phyloP scores from a whole-genome alignment of 2,113 vertebrate genomes.

The Aegotheles bennettii region DNA sequence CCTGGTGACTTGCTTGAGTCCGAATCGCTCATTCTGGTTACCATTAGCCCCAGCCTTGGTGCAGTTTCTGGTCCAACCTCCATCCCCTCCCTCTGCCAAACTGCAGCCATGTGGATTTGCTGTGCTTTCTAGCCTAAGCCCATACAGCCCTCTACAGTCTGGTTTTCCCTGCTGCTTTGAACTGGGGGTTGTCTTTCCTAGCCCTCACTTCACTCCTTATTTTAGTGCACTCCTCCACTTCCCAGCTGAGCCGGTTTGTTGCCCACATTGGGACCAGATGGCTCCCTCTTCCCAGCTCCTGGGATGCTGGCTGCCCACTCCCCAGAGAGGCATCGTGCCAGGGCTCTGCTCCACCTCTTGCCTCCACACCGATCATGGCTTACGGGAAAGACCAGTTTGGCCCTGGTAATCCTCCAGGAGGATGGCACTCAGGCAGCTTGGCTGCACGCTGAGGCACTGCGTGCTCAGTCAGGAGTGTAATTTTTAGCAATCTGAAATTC shows the following conservation, averaged over 20 bases:
- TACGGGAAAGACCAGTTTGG: background rate
- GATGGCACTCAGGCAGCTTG: background rate
- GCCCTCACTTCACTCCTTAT: background rate
- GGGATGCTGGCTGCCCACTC: background rate
- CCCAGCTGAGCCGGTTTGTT: background rate
- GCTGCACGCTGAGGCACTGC: background rate
- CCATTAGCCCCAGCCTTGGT: background rate
- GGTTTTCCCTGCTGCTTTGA: background rate
- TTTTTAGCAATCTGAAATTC: background rate
- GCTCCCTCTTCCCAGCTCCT: background rate
- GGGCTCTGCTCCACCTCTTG: background rate
- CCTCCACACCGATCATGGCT: rapidly evolving
- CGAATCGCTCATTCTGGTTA: rapidly evolving
- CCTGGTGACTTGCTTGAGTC: background rate
- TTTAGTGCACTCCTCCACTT: background rate
- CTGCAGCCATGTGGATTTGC: background rate
- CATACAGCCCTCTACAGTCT: background rate
- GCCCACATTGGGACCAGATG: background rate
- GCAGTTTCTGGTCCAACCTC: background rate
- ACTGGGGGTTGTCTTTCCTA: background rate
- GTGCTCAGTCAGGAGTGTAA: background rate
- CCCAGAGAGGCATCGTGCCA: rapidly evolving
- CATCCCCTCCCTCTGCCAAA: background rate
- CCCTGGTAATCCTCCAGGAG: background rate
- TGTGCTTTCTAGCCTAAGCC: background rate